Percentiles rank a stretch among this genome's conserved stretches.
Evolutionary conservation across 2,797 vertebrate genomes (phyloP).

Genomic region (Coregonus suidteri): DNA sequence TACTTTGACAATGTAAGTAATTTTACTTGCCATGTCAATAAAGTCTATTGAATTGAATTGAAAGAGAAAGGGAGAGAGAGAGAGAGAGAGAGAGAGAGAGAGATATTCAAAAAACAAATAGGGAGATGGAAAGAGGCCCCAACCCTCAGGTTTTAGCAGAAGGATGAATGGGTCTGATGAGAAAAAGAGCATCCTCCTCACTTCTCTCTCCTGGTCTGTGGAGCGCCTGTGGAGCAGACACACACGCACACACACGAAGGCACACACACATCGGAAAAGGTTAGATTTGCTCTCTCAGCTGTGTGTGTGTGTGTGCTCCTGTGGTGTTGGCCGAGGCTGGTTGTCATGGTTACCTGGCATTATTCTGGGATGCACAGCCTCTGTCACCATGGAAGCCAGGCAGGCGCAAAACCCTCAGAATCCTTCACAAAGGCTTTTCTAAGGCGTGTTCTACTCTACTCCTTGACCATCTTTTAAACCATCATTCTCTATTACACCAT

Average conservation of each 20-base stretch:
- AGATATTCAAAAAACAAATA: too few relatives aligned
- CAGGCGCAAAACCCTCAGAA: conserved; percentile 43
- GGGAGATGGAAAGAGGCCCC: not conserved
- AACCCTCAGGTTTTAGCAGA: not conserved
- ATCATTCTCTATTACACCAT: not conserved
- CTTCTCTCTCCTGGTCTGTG: not conserved
- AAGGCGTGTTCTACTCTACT: conserved; percentile 17
- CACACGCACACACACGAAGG: not conserved
- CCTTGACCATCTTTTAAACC: conserved; percentile 4
- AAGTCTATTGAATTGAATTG: too few relatives aligned
- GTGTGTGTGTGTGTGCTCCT: not conserved
- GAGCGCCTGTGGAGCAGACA: too few relatives aligned
- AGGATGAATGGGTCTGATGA: not conserved
- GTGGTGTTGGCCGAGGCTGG: conserved; percentile 38
- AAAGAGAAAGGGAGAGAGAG: too few relatives aligned
- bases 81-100: too few relatives aligned
- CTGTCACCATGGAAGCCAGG: conserved; percentile 51
- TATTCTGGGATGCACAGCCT: conserved; percentile 34
- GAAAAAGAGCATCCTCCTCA: not conserved
- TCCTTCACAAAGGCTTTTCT: conserved; percentile 30
- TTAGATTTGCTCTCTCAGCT: not conserved
- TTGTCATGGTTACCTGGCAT: conserved; percentile 72
- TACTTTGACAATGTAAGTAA: too few relatives aligned
- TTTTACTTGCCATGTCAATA: too few relatives aligned
- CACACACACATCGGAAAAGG: not conserved